These are phyloP conservation scores for Microdon myrmicae DNA, from an alignment of 2,888 invertebrate genomes.

Conservation along the genomic window DNA sequence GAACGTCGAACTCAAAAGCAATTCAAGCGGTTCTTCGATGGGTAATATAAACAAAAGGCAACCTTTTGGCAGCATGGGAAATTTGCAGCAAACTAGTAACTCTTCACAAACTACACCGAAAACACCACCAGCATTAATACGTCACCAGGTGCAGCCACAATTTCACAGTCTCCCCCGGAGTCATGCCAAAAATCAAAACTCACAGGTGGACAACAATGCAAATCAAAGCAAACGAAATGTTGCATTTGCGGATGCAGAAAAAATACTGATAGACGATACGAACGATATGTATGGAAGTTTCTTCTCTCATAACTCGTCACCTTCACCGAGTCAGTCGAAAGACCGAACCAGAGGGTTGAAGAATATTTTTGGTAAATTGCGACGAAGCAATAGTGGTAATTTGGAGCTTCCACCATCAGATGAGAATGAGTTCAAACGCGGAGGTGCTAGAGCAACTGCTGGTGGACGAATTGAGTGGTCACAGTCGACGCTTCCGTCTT, in stretches of 20 bases:
- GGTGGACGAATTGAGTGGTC: constrained; percentile 76
- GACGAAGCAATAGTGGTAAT: constrained; percentile 77
- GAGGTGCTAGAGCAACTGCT: constrained; percentile 79
- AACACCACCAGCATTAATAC: constrained; percentile 81
- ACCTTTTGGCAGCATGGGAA: constrained; percentile 65
- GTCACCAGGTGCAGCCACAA: constrained; percentile 79
- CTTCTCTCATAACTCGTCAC: constrained; percentile 66
- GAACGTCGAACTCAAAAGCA: constrained; percentile 78
- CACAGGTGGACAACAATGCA: constrained; percentile 57
- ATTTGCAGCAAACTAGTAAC: constrained; percentile 58
- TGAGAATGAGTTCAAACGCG: constrained; percentile 74
- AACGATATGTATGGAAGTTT: constrained; percentile 63
- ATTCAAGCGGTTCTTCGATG: constrained; percentile 61
- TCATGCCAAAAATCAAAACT: constrained; percentile 67
- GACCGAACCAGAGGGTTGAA: constrained; percentile 72
- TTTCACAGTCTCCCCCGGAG: constrained; percentile 85
- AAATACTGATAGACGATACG: constrained; percentile 67
- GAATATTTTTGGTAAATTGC: constrained; percentile 75
- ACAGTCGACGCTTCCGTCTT: constrained; percentile 56
- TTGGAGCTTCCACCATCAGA: constrained; percentile 71
- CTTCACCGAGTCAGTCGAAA: constrained; percentile 64
- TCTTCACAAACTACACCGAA: constrained; percentile 60
- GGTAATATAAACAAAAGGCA: constrained; percentile 58
- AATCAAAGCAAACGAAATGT: constrained; percentile 54
- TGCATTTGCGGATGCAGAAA: constrained; percentile 73